Conservation (phyloP, 2,797 vertebrate genomes). For the Acanthis flammea region DNA sequence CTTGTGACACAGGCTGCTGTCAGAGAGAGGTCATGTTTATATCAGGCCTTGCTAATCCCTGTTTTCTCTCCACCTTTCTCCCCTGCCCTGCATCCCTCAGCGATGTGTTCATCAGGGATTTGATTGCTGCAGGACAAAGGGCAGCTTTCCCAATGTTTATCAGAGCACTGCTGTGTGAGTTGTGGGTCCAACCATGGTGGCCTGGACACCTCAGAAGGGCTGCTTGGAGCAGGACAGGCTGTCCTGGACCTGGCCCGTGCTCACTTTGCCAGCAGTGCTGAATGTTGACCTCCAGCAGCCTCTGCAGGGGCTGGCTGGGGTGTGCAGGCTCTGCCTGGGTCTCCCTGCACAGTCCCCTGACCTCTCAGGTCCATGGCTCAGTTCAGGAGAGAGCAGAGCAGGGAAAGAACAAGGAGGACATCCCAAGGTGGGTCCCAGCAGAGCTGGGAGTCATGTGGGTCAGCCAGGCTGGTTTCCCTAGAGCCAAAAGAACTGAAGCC, state of each 20-base stretch:
- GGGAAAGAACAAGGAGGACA: neutral
- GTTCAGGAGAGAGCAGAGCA: neutral
- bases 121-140: neutral
- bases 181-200: neutral
- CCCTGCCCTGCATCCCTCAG: neutral
- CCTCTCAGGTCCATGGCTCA: neutral
- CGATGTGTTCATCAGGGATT: neutral
- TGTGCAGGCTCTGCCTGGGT: rapidly evolving
- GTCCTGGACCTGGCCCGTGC: neutral
- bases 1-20: neutral
- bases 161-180: neutral
- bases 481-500: neutral
- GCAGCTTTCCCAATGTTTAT: rapidly evolving
- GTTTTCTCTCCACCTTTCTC: neutral
- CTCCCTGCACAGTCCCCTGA: neutral
- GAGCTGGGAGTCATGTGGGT: neutral
- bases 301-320: neutral
- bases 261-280: neutral
- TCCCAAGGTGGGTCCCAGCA: neutral
- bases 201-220: neutral
- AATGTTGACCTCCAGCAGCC: neutral
- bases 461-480: neutral
- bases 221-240: neutral
- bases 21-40: neutral
- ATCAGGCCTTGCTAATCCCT: neutral